These are phyloP conservation scores for Caenorhabditis sp. DNA, from an alignment of 2,888 invertebrate species.

Conservation along the genomic window DNA sequence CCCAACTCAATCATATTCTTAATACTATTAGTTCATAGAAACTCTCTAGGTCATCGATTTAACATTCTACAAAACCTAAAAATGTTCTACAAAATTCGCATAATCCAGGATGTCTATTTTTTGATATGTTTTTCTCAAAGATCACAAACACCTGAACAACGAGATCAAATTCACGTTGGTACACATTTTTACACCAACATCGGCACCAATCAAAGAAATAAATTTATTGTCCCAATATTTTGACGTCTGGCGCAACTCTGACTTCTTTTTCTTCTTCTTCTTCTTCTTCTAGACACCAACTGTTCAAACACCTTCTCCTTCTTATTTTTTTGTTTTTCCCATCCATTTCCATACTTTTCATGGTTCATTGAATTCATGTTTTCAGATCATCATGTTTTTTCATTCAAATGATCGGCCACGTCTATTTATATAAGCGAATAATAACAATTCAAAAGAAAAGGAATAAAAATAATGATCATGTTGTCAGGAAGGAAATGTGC, in stretches of 20 bases:
- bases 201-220: background rate
- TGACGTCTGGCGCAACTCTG: background rate
- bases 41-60: too few relatives aligned
- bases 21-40: too few relatives aligned
- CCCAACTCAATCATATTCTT: too few relatives aligned
- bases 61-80: too few relatives aligned
- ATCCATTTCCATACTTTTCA: background rate
- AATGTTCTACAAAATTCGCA: too few relatives aligned
- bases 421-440: background rate
- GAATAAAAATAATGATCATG: background rate
- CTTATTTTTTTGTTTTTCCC: background rate
- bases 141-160: too few relatives aligned
- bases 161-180: too few relatives aligned
- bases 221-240: background rate
- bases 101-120: too few relatives aligned
- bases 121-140: too few relatives aligned
- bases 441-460: background rate
- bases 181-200: too few relatives aligned
- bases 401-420: background rate
- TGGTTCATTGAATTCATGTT: background rate
- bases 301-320: background rate
- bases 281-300: background rate
- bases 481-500: slow-evolving; percentile 1
- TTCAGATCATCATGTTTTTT: background rate
- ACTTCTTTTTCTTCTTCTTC: too few relatives aligned